A percentile compares a stretch with the other conserved stretches of the same genome.
These are phyloP conservation scores for Nyctibius grandis DNA, from an alignment of 2,797 vertebrate species.

Conservation along the genomic window DNA sequence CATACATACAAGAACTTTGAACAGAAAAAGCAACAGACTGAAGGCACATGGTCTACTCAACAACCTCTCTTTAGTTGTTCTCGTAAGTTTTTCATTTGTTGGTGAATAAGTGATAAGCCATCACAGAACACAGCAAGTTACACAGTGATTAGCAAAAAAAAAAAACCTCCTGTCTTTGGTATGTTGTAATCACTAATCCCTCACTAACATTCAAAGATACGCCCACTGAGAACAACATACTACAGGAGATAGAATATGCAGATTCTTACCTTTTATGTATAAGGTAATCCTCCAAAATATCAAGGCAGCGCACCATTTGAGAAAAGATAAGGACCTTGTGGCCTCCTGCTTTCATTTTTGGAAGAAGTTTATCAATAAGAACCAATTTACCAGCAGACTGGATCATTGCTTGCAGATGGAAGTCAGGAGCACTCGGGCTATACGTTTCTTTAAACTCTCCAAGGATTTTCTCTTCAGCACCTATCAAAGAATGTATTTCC, in stretches of 20 bases:
- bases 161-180: background rate
- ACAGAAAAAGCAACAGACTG: background rate
- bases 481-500: constrained; percentile 57
- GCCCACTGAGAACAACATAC: background rate
- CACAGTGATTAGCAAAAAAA: background rate
- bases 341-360: constrained; percentile 98
- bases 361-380: constrained; percentile 97
- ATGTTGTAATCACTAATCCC: background rate
- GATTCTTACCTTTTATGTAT: constrained; percentile 91
- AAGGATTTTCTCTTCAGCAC: constrained; percentile 98
- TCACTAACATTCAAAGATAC: background rate
- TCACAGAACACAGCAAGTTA: background rate
- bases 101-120: background rate
- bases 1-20: background rate
- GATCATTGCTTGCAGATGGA: constrained; percentile 98
- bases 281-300: constrained; percentile 99
- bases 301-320: constrained; percentile 98
- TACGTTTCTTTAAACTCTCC: constrained; percentile 95
- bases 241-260: background rate
- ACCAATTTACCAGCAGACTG: constrained; percentile 98
- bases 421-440: constrained; percentile 86
- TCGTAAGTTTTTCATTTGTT: background rate
- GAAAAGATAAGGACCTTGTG: constrained; percentile 99
- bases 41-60: background rate
- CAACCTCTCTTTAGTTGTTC: background rate